These are phyloP conservation scores for Oophaga pumilio DNA, from an alignment of 2,113 vertebrate species.

Conservation along the genomic window DNA sequence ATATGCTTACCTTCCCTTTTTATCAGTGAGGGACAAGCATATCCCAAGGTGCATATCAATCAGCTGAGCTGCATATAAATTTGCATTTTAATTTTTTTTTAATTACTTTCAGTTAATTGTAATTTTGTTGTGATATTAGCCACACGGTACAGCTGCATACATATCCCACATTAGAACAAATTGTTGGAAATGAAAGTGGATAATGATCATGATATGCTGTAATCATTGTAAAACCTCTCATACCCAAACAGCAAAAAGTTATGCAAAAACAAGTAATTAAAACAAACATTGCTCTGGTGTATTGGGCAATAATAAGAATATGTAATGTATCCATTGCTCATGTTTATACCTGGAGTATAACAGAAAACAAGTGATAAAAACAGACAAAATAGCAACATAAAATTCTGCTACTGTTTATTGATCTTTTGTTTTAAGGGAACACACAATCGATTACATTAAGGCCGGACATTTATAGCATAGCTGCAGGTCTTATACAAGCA, in stretches of 20 bases:
- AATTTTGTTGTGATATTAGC: conserved; percentile 17
- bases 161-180: background rate
- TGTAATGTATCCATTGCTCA: too few relatives aligned
- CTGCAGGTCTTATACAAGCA: too few relatives aligned
- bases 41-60: background rate
- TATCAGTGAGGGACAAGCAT: background rate
- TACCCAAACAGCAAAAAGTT: background rate
- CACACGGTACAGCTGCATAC: background rate
- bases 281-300: too few relatives aligned
- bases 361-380: too few relatives aligned
- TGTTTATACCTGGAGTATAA: too few relatives aligned
- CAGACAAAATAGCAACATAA: too few relatives aligned
- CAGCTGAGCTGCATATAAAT: background rate
- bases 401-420: too few relatives aligned
- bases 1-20: background rate
- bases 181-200: background rate
- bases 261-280: background rate
- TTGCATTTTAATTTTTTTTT: conserved; percentile 8
- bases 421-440: too few relatives aligned
- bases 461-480: too few relatives aligned
- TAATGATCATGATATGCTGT: background rate
- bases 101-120: conserved; percentile 7
- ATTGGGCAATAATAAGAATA: too few relatives aligned
- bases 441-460: too few relatives aligned
- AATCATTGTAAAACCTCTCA: background rate